Evolutionary conservation across 2,797 vertebrate genomes (phyloP).

Genomic region (Avahi laniger): DNA sequence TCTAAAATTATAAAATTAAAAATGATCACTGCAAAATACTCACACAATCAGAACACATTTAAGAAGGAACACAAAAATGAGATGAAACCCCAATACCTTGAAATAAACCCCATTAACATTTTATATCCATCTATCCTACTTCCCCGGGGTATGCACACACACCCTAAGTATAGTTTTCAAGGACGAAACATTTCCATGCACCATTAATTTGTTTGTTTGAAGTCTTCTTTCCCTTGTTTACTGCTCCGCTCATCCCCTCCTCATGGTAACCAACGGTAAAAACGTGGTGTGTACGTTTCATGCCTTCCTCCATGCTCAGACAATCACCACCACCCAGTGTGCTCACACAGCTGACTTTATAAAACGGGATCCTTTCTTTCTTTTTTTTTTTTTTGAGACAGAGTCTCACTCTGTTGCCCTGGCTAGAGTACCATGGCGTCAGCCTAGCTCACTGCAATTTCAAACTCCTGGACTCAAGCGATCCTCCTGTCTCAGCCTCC

Average conservation of each 20-base stretch:
- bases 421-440: no score
- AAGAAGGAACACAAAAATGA: neutral
- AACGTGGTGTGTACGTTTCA: neutral
- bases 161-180: neutral
- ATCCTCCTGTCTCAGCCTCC: no score
- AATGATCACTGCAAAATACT: neutral
- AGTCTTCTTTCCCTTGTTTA: neutral
- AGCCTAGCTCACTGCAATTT: no score
- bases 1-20: constrained; percentile 24
- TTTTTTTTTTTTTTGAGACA: no score
- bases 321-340: neutral
- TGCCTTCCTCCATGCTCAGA: neutral
- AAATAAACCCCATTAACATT: neutral
- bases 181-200: neutral
- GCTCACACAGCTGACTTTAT: neutral
- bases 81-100: neutral
- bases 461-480: no score
- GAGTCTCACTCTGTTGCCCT: no score
- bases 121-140: neutral
- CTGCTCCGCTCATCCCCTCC: neutral
- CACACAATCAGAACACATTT: constrained; percentile 26
- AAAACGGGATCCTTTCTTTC: neutral
- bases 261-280: neutral
- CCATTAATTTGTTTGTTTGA: neutral
- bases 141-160: neutral